These are phyloP conservation scores for Pluvianellus socialis DNA, from an alignment of 2,113 vertebrate genomes.

Conservation along the genomic window DNA sequence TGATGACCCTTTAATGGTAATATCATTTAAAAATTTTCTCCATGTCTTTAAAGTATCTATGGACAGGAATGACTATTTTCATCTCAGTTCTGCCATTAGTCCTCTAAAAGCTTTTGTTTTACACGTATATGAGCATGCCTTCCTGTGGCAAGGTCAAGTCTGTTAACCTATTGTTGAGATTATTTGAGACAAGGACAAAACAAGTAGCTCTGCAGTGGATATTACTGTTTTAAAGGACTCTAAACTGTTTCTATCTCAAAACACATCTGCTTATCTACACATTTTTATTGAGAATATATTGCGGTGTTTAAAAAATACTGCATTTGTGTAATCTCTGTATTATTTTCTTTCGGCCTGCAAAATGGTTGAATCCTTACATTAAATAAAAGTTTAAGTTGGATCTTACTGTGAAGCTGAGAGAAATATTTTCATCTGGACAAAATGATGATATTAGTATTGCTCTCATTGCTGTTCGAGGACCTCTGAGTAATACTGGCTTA, in stretches of 20 bases:
- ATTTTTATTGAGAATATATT: not conserved
- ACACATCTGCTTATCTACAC: not conserved
- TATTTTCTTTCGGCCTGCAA: not conserved
- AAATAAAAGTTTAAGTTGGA: not conserved
- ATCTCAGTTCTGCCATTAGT: not conserved
- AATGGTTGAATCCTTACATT: not conserved
- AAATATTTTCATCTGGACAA: not conserved
- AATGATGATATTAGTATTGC: not conserved
- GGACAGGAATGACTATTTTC: not conserved
- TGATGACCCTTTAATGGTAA: not conserved
- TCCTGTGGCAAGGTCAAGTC: not conserved
- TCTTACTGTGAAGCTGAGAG: not conserved
- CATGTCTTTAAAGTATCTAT: not conserved
- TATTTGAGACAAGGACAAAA: not conserved
- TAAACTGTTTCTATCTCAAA: not conserved
- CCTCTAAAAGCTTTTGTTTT: not conserved
- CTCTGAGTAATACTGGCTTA: not conserved
- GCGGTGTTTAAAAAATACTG: not conserved
- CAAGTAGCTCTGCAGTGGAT: not conserved
- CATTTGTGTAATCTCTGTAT: not conserved
- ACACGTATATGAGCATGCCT: not conserved
- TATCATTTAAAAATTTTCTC: not conserved
- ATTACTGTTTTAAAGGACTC: not conserved
- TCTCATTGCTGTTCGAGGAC: not conserved
- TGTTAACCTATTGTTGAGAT: not conserved